These are phyloP conservation scores for Dicentrarchus labrax DNA, from an alignment of 2,113 vertebrate species.

Conservation along the genomic window DNA sequence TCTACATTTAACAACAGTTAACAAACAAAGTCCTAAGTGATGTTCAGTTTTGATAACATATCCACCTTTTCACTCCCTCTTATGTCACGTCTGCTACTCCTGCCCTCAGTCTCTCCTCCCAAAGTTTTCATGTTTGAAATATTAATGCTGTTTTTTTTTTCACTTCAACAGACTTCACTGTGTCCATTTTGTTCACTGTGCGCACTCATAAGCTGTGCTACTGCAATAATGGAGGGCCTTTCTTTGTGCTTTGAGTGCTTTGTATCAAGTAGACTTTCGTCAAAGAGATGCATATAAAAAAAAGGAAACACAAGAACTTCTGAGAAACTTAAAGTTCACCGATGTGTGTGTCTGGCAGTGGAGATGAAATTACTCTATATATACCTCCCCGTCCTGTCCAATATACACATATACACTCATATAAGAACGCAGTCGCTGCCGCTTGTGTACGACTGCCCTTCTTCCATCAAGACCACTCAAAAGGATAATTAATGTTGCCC, in stretches of 20 bases:
- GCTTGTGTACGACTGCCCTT: constrained; percentile 17
- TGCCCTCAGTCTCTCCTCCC: constrained; percentile 34
- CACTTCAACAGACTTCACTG: constrained; percentile 32
- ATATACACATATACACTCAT: constrained; percentile 14
- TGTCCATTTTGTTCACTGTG: constrained; percentile 54
- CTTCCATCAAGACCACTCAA: constrained; percentile 44
- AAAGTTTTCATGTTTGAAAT: constrained; percentile 64
- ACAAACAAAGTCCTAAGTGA: background rate
- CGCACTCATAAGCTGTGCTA: constrained; percentile 21
- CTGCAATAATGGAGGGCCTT: constrained; percentile 29
- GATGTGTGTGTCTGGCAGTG: constrained; percentile 8
- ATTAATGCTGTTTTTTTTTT: constrained; percentile 46
- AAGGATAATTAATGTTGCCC: constrained; percentile 64
- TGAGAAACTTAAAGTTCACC: constrained; percentile 21
- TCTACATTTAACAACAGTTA: too few species aligned
- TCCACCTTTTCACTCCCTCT: constrained; percentile 18
- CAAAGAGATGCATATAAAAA: constrained; percentile 36
- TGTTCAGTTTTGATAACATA: constrained; percentile 34
- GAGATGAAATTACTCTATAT: constrained; percentile 19
- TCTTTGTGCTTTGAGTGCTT: constrained; percentile 47
- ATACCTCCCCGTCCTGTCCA: constrained; percentile 7
- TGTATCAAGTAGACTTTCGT: constrained; percentile 17
- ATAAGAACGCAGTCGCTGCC: background rate
- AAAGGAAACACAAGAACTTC: constrained; percentile 24
- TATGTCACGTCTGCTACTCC: background rate